Evolutionary conservation across 2,888 invertebrate genomes (phyloP).

Genomic region (Meloe dianella): DNA sequence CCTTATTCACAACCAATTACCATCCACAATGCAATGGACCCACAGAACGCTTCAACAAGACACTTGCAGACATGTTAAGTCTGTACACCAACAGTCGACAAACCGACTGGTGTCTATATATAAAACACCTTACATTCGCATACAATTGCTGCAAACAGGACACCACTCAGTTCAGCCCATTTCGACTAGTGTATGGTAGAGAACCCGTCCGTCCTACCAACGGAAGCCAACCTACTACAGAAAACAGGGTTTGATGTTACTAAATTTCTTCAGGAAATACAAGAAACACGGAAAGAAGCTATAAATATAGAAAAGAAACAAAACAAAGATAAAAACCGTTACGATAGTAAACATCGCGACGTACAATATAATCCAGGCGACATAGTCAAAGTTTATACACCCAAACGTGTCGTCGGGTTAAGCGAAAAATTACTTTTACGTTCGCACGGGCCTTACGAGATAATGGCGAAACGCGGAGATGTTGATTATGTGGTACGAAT

Average conservation of each 20-base stretch:
- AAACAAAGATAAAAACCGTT: constrained; percentile 36
- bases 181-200: constrained; percentile 36
- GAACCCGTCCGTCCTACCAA: constrained; percentile 35
- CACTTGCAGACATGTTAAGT: constrained; percentile 34
- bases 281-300: constrained; percentile 22
- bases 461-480: constrained; percentile 31
- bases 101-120: constrained; percentile 26
- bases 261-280: constrained; percentile 15
- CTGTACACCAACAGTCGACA: constrained; percentile 32
- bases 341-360: constrained; percentile 37
- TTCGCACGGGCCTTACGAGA: constrained; percentile 39
- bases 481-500: constrained; percentile 33
- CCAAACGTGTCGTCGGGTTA: constrained; percentile 37
- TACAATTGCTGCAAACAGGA: constrained; percentile 40
- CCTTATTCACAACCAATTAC: constrained; percentile 30
- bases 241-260: neutral
- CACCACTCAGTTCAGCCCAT: constrained; percentile 33
- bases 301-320: constrained; percentile 33
- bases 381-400: constrained; percentile 39
- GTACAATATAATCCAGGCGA: constrained; percentile 34
- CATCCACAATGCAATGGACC: constrained; percentile 32
- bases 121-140: constrained; percentile 36
- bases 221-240: constrained; percentile 27
- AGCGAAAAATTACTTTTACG: constrained; percentile 38
- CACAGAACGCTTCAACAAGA: constrained; percentile 40